Percentiles rank a stretch among this genome's conserved stretches.
These are phyloP conservation scores for Bombus turneri DNA, from an alignment of 1,140 invertebrate genomes.

Conservation along the genomic window DNA sequence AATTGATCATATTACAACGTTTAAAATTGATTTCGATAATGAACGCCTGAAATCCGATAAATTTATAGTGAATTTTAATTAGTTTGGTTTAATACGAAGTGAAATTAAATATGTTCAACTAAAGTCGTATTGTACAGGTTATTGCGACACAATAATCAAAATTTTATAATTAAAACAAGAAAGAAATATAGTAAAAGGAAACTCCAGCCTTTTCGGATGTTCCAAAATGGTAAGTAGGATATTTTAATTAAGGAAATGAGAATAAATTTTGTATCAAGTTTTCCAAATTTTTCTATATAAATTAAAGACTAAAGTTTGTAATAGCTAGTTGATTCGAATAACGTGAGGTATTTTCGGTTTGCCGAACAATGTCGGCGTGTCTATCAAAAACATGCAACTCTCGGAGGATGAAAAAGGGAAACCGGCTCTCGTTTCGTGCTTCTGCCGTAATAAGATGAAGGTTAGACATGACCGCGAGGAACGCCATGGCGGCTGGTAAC, in stretches of 20 bases:
- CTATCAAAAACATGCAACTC: slow-evolving; percentile 42
- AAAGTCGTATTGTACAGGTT: too few relatives aligned
- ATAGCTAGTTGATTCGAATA: neutral
- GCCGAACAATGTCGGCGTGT: neutral
- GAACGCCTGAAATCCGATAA: neutral
- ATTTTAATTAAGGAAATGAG: neutral
- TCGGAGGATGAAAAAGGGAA: slow-evolving; percentile 53
- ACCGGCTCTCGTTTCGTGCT: slow-evolving; percentile 60
- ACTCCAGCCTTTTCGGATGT: too few relatives aligned
- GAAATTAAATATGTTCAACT: neutral
- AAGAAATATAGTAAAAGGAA: too few relatives aligned
- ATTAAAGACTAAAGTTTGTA: neutral
- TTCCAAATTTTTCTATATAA: too few relatives aligned
- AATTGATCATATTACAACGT: neutral
- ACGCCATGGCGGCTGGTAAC: slow-evolving; percentile 75
- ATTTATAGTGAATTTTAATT: neutral
- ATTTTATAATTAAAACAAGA: too few relatives aligned
- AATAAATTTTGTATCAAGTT: neutral
- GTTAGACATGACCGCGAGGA: slow-evolving; percentile 79
- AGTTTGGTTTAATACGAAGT: neutral
- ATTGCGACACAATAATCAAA: too few relatives aligned
- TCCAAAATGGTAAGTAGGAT: neutral
- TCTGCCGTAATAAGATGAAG: slow-evolving; percentile 76
- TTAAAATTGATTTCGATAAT: neutral
- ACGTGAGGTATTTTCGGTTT: neutral